These are phyloP conservation scores for Myrmecobius fasciatus DNA, from an alignment of 2,113 vertebrate genomes.

Conservation along the genomic window DNA sequence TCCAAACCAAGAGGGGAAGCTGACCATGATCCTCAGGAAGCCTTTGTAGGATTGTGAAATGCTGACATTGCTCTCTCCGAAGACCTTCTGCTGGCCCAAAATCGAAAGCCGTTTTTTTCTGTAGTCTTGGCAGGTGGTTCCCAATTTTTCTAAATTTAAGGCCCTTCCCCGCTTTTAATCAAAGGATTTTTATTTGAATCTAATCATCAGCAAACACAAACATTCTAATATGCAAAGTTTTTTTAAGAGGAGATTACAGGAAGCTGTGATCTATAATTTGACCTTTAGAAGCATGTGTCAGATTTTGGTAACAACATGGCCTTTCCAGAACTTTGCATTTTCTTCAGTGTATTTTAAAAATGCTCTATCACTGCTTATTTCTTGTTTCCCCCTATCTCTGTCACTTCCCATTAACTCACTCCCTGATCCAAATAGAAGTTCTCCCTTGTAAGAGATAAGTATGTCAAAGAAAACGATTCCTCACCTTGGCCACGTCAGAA, in stretches of 20 bases:
- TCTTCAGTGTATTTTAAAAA: neutral
- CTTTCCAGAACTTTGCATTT: neutral
- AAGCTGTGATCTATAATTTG: neutral
- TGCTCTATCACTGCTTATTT: neutral
- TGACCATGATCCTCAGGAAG: neutral
- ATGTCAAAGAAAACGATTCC: neutral
- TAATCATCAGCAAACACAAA: neutral
- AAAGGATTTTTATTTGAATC: neutral
- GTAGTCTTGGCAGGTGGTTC: constrained; percentile 51
- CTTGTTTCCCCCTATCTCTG: neutral
- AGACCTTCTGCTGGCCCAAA: constrained; percentile 40
- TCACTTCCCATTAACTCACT: neutral
- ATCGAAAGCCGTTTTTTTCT: constrained; percentile 61
- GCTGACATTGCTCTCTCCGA: constrained; percentile 46
- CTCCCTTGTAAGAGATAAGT: too few relatives aligned
- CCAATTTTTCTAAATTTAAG: neutral
- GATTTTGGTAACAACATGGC: neutral
- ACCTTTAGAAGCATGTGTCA: neutral
- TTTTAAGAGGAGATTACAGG: neutral
- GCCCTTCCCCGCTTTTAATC: neutral
- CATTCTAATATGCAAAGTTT: neutral
- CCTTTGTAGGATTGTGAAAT: constrained; percentile 2
- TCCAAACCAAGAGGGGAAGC: constrained; percentile 37
- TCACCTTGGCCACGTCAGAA: neutral
- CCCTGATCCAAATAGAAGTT: neutral